Conservation (phyloP, 1,140 invertebrate species). For the Cherax destructor region DNA sequence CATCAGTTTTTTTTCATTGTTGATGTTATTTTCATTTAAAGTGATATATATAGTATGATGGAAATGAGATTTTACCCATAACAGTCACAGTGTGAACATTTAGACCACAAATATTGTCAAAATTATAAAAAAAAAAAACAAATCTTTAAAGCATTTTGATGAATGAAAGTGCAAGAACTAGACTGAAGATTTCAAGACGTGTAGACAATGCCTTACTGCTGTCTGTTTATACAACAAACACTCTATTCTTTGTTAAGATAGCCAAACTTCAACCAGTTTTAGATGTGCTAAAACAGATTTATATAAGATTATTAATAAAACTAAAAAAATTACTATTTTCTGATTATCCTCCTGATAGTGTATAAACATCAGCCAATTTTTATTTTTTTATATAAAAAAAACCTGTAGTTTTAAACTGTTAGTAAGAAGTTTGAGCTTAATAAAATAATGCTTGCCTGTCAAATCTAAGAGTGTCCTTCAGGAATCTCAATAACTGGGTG, state of each 20-base stretch:
- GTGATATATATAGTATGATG: conserved; percentile 1
- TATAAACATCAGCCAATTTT: no score
- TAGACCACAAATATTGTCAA: conserved; percentile 56
- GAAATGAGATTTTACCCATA: conserved; percentile 22
- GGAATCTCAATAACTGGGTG: no score
- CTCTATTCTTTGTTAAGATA: conserved; percentile 70
- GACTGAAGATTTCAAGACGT: conserved; percentile 62
- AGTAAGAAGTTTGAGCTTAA: no score
- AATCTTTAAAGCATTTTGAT: conserved; percentile 19
- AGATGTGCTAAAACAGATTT: conserved; percentile 71
- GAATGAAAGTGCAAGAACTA: conserved; percentile 61
- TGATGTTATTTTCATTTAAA: conserved; percentile 21
- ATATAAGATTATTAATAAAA: conserved; percentile 71
- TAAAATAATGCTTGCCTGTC: no score
- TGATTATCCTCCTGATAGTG: not conserved
- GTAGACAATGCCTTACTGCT: conserved; percentile 70
- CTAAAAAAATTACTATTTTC: conserved; percentile 1
- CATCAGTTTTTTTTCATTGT: conserved; percentile 22
- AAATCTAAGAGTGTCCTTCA: no score
- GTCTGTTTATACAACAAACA: conserved; percentile 70
- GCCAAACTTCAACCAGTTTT: conserved; percentile 69
- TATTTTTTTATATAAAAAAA: no score
- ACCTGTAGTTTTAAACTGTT: no score
- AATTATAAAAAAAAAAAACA: conserved; percentile 27
- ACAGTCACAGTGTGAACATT: conserved; percentile 49